Evolutionary conservation across 30 jellyfish, hydroid and myxozoan species (phyloP).

Genomic region (Catostylus mosaicus): DNA sequence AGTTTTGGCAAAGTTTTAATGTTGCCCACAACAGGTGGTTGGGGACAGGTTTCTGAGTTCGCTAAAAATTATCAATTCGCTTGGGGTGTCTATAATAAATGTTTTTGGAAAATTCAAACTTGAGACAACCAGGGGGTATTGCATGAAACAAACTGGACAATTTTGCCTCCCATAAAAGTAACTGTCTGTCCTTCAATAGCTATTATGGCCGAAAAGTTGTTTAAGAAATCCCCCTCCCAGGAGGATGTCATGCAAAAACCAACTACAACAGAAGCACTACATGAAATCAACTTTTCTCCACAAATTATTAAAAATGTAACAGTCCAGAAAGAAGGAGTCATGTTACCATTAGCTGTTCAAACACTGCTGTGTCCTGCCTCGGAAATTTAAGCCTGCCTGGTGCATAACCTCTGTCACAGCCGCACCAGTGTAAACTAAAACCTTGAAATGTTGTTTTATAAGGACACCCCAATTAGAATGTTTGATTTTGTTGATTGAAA

Average conservation of each 20-base stretch:
- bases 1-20: neutral
- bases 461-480: constrained; percentile 15
- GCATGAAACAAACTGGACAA: neutral
- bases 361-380: constrained; percentile 25
- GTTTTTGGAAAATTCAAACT: constrained; percentile 3
- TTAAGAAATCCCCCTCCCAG: constrained; percentile 13
- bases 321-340: constrained; percentile 1
- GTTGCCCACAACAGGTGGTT: neutral
- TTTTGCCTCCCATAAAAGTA: constrained; percentile 6
- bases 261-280: constrained; percentile 13
- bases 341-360: constrained; percentile 8
- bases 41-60: neutral
- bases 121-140: neutral
- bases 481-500: neutral
- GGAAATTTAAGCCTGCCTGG: constrained; percentile 15
- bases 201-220: constrained; percentile 5
- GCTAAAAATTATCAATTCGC: constrained; percentile 3
- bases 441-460: constrained; percentile 18
- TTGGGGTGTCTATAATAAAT: constrained; percentile 17
- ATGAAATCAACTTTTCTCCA: neutral
- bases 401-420: constrained; percentile 32
- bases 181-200: constrained; percentile 14
- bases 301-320: constrained; percentile 13
- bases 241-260: constrained; percentile 9
- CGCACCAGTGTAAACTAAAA: constrained; percentile 22